Evolutionary conservation across 2,797 vertebrate genomes (phyloP).

Genomic region (Mus spretus): DNA sequence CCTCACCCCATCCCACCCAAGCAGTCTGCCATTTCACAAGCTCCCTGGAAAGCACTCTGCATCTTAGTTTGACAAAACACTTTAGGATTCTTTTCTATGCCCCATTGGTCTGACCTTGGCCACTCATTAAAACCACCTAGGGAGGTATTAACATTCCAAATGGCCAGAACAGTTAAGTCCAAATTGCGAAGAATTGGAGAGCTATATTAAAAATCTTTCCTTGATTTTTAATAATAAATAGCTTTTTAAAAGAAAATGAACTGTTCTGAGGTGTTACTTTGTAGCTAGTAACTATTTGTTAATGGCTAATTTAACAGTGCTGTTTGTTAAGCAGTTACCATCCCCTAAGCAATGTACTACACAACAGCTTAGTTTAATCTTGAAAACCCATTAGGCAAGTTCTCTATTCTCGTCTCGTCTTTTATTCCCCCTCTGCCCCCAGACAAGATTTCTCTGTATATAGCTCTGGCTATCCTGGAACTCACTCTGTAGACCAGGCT

Average conservation of each 20-base stretch:
- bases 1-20: background rate
- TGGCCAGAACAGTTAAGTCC: background rate
- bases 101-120: background rate
- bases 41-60: background rate
- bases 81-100: background rate
- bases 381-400: background rate
- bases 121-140: conserved; percentile 17
- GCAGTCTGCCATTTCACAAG: conserved; percentile 14
- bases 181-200: background rate
- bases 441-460: too few species aligned
- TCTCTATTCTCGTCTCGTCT: background rate
- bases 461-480: too few species aligned
- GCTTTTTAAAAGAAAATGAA: conserved; percentile 38
- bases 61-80: background rate
- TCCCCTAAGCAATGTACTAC: background rate
- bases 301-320: background rate
- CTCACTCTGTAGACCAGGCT: too few species aligned
- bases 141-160: conserved; percentile 28
- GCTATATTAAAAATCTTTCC: conserved; percentile 17
- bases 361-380: conserved; percentile 41
- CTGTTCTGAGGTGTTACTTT: conserved; percentile 26
- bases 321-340: conserved; percentile 26
- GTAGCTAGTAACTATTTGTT: background rate
- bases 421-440: too few species aligned
- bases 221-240: conserved; percentile 47